A percentile compares a stretch with the other conserved stretches of the same genome.
Conservation (phyloP, 2,797 vertebrate genomes). For the Argyrosomus regius region DNA sequence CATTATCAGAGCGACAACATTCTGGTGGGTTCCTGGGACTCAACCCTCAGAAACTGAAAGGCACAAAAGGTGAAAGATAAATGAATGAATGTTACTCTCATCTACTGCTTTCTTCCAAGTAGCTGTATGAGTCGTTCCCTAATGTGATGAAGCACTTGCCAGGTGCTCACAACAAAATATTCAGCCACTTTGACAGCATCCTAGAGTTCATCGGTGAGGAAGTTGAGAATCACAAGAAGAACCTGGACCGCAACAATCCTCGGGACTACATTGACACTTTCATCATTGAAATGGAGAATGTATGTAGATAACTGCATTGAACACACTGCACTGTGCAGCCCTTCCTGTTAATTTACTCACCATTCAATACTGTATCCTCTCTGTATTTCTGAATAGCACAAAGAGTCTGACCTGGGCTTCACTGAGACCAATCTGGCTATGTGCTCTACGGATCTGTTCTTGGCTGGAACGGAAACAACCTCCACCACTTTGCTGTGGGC, state of each 20-base stretch:
- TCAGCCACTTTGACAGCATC: constrained; percentile 53
- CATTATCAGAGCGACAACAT: background rate
- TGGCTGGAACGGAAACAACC: constrained; percentile 90
- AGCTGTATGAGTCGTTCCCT: constrained; percentile 78
- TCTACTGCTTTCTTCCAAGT: background rate
- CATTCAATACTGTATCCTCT: background rate
- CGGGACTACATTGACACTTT: constrained; percentile 86
- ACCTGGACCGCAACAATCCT: constrained; percentile 76
- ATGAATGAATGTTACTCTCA: background rate
- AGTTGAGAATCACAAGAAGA: constrained; percentile 78
- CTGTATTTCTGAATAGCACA: constrained; percentile 57
- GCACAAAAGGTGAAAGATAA: background rate
- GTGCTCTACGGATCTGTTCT: constrained; percentile 84
- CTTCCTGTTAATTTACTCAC: background rate
- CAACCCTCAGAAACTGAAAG: background rate
- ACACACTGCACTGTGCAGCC: too few relatives aligned
- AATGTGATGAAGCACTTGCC: constrained; percentile 78
- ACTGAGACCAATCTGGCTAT: constrained; percentile 80
- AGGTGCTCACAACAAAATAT: constrained; percentile 77
- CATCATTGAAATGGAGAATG: constrained; percentile 84
- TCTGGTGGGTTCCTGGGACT: background rate
- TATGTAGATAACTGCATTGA: constrained; percentile 36
- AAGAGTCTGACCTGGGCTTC: constrained; percentile 72
- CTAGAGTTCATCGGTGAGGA: constrained; percentile 73
- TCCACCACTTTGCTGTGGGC: constrained; percentile 87